Base-by-base conservation (phyloP, 2,888 invertebrate species). In the Euphydryas editha region DNA sequence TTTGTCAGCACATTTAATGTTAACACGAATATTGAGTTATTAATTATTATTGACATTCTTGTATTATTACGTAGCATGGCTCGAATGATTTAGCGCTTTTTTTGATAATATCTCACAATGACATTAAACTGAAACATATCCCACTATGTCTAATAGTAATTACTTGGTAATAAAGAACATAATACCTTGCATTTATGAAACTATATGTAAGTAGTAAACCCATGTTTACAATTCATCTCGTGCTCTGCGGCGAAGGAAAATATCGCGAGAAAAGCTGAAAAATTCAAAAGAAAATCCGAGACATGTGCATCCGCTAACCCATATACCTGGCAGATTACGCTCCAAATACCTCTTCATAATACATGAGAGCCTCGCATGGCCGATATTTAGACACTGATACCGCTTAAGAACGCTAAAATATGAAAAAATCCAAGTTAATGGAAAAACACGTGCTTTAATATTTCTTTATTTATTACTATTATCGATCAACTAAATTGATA, bases 221-320 rank as follows among this genome's bases (percentile, higher is more conserved):
- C n/a, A n/a, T n/a, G 42, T 44, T 44, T 44, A n/a, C 42, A 44
- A 44, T 44, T 44, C 42, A 44, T 44, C 42, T n/a, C 15, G 42
- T n/a, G 42, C 42, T 44, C 42, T 3, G 42, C 42, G 42, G 42
- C 42, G 15, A n/a, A 44, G 13, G 47, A 47, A 47, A 47, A 47
- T 47, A 20, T 20, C 20, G 20, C 20, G 47, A 20, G 20, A 47
- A 47, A 20, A n/a, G 17, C 47, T 47, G 20, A 18, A 47, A 20
- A 11, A 18, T 47, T 20, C 47, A 20, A 20, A 47, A 20, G 47
- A 47, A 47, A 47, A 20, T 47, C 47, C 13, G 47, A 11, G 20
- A 20, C 20, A 8, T 46, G 17, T 46, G 18, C 20, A 47, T 47
- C 47, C 20, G 47, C 11, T 13, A 47, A 47, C 47, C 18, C 13